A percentile compares a stretch with the other conserved stretches of the same genome.
These are phyloP conservation scores for Aphidius ervi DNA, from an alignment of 1,140 invertebrate species.

Conservation along the genomic window DNA sequence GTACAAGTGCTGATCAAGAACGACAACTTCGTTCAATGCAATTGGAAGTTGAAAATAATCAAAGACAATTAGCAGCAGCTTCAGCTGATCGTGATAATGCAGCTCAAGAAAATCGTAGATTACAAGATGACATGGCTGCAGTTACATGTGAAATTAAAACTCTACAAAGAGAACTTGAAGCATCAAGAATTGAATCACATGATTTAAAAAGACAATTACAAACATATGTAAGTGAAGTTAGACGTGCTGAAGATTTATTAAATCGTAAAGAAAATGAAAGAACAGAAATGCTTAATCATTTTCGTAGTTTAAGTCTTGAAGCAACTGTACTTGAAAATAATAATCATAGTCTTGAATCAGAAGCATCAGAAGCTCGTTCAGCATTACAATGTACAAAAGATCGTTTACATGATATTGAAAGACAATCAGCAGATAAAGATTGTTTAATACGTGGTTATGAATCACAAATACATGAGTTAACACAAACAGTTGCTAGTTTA, in stretches of 20 bases:
- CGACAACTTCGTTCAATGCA: constrained; percentile 47
- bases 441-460: constrained; percentile 55
- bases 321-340: constrained; percentile 67
- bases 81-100: constrained; percentile 56
- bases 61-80: constrained; percentile 54
- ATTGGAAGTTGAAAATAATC: constrained; percentile 56
- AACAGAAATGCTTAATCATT: constrained; percentile 69
- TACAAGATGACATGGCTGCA: constrained; percentile 62
- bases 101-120: constrained; percentile 58
- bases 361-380: constrained; percentile 60
- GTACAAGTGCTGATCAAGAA: constrained; percentile 42
- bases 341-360: constrained; percentile 68
- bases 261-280: constrained; percentile 67
- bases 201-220: constrained; percentile 67
- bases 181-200: constrained; percentile 60
- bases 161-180: constrained; percentile 59
- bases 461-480: constrained; percentile 54
- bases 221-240: constrained; percentile 68
- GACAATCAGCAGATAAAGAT: constrained; percentile 52
- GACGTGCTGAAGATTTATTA: constrained; percentile 64
- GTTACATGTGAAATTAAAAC: constrained; percentile 51
- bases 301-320: constrained; percentile 65
- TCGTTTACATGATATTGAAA: constrained; percentile 54
- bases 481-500: constrained; percentile 52
- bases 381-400: constrained; percentile 54